A percentile compares a stretch with the other conserved stretches of the same genome.
These are phyloP conservation scores for Microplitis manilae DNA, from an alignment of 2,888 invertebrate genomes.

Conservation along the genomic window DNA sequence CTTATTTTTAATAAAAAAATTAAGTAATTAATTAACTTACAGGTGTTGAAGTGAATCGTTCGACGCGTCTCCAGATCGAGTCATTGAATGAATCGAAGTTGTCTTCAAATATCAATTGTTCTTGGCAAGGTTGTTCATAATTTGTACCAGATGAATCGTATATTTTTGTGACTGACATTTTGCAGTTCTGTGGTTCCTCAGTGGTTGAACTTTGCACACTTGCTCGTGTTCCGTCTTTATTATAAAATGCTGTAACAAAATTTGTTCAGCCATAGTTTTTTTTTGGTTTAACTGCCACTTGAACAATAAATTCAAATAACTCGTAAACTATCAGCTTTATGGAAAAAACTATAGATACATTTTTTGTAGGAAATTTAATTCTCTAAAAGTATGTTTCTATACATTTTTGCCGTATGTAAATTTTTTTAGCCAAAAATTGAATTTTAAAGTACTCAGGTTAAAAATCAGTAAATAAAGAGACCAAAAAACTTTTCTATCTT, in stretches of 20 bases:
- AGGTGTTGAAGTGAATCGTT: conserved; percentile 77
- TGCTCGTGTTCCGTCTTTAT: conserved; percentile 37
- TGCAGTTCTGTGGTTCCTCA: conserved; percentile 13
- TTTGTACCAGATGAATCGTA: conserved; percentile 59
- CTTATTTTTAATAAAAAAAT: background rate
- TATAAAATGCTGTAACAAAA: conserved; percentile 44
- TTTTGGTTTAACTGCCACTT: too few species aligned
- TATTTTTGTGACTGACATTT: conserved; percentile 56
- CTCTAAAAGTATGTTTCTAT: too few species aligned
- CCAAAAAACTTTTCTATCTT: too few species aligned
- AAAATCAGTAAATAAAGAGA: too few species aligned
- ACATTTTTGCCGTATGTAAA: too few species aligned
- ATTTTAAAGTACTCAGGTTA: too few species aligned
- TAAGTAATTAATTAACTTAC: conserved; percentile 70
- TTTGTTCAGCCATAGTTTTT: conserved; percentile 29
- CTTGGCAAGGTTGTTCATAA: conserved; percentile 73
- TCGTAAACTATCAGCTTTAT: too few species aligned
- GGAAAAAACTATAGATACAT: too few species aligned
- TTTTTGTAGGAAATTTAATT: too few species aligned
- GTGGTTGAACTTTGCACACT: conserved; percentile 4
- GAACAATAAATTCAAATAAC: too few species aligned
- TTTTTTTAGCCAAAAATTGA: too few species aligned
- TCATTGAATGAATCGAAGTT: conserved; percentile 73
- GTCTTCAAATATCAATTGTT: conserved; percentile 78
- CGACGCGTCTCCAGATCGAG: conserved; percentile 75